Conservation (phyloP, 1,140 invertebrate genomes). For the Diabrotica undecimpunctata region DNA sequence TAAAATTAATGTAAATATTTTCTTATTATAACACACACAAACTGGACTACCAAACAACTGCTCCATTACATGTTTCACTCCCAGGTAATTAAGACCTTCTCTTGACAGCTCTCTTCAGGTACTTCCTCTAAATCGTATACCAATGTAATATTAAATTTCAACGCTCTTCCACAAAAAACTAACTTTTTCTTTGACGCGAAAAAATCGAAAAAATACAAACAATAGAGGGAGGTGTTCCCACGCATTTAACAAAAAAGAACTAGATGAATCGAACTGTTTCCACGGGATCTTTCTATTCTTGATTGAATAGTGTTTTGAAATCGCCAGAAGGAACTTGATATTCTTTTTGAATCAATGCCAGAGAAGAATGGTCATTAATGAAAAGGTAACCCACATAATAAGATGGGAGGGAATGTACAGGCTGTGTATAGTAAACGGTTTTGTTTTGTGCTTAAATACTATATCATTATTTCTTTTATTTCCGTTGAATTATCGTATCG, state of each 20-base stretch:
- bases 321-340: constrained; percentile 12
- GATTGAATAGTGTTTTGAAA: constrained; percentile 11
- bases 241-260: constrained; percentile 7
- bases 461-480: too few species aligned
- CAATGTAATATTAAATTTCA: constrained; percentile 11
- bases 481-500: too few species aligned
- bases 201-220: constrained; percentile 8
- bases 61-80: too few species aligned
- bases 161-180: constrained; percentile 3
- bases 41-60: too few species aligned
- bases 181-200: constrained; percentile 15
- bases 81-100: too few species aligned
- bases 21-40: too few species aligned
- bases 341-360: constrained; percentile 1
- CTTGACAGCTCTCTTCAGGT: too few species aligned
- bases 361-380: constrained; percentile 4
- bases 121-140: too few species aligned
- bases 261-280: constrained; percentile 2
- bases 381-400: constrained; percentile 4
- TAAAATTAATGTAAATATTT: too few species aligned
- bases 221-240: constrained; percentile 13
- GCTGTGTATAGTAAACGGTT: too few species aligned
- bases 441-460: too few species aligned
- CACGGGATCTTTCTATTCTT: constrained; percentile 6
- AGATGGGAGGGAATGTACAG: too few species aligned